Evolutionary conservation across 2,797 vertebrate genomes (phyloP).

Genomic region (Macroramphosus scolopax): DNA sequence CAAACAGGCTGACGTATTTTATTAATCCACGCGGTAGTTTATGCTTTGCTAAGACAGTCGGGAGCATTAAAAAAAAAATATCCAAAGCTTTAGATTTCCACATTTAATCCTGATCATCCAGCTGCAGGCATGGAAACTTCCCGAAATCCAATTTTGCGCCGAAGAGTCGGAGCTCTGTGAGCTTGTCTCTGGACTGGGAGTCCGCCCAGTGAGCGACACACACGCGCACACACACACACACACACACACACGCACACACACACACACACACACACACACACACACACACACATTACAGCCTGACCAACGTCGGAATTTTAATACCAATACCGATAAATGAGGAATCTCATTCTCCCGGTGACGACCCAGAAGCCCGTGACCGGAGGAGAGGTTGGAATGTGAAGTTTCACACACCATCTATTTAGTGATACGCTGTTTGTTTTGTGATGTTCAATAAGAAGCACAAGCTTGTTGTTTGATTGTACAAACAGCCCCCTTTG

Average conservation of each 20-base stretch:
- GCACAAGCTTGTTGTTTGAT: no score
- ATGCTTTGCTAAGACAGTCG: slow-evolving; percentile 46
- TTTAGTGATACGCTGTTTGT: no score
- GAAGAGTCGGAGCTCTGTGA: slow-evolving; percentile 34
- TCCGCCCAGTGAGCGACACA: slow-evolving; percentile 4
- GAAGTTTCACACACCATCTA: no score
- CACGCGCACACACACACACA: neutral
- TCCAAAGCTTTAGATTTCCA: slow-evolving; percentile 60
- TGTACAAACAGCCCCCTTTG: no score
- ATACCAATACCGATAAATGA: no score
- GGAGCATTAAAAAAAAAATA: slow-evolving; percentile 59
- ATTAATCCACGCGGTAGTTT: slow-evolving; percentile 55
- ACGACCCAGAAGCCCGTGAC: no score
- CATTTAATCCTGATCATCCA: slow-evolving; percentile 65
- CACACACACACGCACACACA: neutral
- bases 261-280: slow-evolving; percentile 1
- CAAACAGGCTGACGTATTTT: slow-evolving; percentile 31
- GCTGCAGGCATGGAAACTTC: slow-evolving; percentile 53
- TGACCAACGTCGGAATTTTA: no score
- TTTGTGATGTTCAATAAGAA: no score
- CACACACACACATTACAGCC: neutral
- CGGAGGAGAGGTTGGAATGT: no score
- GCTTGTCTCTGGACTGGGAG: slow-evolving; percentile 39
- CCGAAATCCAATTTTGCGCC: slow-evolving; percentile 62
- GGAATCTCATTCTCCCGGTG: no score